Evolutionary conservation across 2,113 vertebrate genomes (phyloP).

Genomic region (Lutjanus erythropterus): DNA sequence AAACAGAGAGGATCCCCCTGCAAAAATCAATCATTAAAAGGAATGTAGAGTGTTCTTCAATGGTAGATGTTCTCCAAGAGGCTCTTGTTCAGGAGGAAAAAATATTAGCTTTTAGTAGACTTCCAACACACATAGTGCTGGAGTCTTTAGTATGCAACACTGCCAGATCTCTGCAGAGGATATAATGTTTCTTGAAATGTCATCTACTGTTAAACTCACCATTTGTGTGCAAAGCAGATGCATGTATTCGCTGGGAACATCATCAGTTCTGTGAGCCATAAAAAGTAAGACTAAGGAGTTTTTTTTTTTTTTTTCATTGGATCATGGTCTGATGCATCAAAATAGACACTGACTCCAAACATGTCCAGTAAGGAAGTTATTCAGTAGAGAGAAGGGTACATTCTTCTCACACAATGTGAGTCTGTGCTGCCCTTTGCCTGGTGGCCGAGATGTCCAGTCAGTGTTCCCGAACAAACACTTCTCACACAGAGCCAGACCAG

Average conservation of each 20-base stretch:
- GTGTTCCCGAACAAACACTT: slow-evolving; percentile 51
- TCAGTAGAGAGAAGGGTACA: slow-evolving; percentile 33
- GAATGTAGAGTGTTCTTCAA: not conserved
- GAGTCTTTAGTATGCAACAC: not conserved
- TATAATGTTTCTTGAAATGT: slow-evolving; percentile 38
- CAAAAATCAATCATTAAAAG: not conserved
- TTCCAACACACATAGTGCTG: slow-evolving; percentile 12
- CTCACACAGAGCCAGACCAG: slow-evolving; percentile 57
- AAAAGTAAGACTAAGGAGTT: not conserved
- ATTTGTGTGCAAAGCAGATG: slow-evolving; percentile 17
- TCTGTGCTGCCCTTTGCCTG: slow-evolving; percentile 50
- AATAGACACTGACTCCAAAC: not conserved
- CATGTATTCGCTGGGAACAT: not conserved
- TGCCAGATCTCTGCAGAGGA: slow-evolving; percentile 32
- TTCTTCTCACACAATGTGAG: slow-evolving; percentile 62
- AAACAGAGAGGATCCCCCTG: not conserved
- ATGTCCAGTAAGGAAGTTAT: slow-evolving; percentile 6
- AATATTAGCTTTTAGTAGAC: not conserved
- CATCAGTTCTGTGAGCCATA: not conserved
- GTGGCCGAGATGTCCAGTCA: slow-evolving; percentile 44
- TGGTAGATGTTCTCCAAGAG: slow-evolving; percentile 8
- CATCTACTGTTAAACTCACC: slow-evolving; percentile 22
- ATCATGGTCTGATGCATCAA: not conserved
- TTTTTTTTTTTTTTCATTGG: not conserved
- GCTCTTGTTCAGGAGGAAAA: slow-evolving; percentile 21